phyloP scores from a whole-genome alignment of 2,797 vertebrate genomes.

The Mormyrops boulengeri region DNA sequence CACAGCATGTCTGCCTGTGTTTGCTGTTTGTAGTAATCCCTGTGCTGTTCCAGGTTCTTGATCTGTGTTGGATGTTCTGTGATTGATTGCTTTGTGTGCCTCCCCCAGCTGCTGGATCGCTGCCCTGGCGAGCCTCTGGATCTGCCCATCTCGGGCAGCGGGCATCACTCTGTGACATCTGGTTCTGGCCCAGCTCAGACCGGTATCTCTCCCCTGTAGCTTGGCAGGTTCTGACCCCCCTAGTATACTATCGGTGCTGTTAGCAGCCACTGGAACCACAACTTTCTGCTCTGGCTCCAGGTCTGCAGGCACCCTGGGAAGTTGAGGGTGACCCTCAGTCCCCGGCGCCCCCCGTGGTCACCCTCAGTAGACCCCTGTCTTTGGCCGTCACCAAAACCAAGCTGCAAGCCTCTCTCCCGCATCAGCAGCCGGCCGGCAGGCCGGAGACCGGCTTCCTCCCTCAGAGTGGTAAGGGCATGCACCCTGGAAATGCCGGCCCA shows the following conservation, averaged over 20 bases:
- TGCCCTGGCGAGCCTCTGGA: conserved; percentile 18
- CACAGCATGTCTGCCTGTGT: neutral
- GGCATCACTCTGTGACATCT: neutral
- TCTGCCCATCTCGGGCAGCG: neutral
- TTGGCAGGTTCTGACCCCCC: neutral
- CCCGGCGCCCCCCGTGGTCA: neutral
- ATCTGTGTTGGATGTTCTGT: neutral
- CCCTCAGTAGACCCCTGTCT: neutral
- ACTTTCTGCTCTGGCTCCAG: neutral
- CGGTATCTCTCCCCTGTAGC: neutral
- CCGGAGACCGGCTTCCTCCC: neutral
- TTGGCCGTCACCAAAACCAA: conserved; percentile 14
- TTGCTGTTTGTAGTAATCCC: neutral
- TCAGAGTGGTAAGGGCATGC: neutral
- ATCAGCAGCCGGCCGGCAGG: neutral
- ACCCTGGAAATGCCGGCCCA: neutral
- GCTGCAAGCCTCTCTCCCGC: neutral
- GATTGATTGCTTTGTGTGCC: neutral
- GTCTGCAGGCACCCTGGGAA: neutral
- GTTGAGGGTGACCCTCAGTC: neutral
- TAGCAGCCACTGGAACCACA: neutral
- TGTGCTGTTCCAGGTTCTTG: neutral
- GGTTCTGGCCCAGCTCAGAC: neutral
- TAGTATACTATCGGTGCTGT: neutral
- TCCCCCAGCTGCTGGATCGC: conserved; percentile 19